phyloP scores from a whole-genome alignment of 2,797 vertebrate species.

The Pipistrellus pygmaeus region DNA sequence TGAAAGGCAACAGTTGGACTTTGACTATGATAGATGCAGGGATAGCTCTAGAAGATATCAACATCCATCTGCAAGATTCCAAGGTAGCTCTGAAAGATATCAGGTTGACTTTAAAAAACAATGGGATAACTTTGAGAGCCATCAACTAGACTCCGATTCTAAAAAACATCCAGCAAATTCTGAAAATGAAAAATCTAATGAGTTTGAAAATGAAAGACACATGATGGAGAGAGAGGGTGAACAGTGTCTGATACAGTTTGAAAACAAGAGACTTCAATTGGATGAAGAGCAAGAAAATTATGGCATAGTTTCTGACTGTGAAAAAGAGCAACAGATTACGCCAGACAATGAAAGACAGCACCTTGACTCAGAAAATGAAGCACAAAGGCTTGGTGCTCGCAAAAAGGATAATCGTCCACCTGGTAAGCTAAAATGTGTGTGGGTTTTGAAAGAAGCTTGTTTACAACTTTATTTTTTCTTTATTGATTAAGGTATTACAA shows the following conservation, averaged over 20 bases:
- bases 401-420: constrained; percentile 95
- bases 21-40: not conserved
- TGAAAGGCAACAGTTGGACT: constrained; percentile 49
- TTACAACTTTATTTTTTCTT: not conserved
- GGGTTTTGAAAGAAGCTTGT: fast-evolving
- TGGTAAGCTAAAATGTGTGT: constrained; percentile 86
- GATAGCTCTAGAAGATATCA: constrained; percentile 40
- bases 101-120: constrained; percentile 4
- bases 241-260: not conserved
- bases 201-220: constrained; percentile 40
- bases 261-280: constrained; percentile 27
- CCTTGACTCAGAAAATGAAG: constrained; percentile 54
- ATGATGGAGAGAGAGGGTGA: not conserved
- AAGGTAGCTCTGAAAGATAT: constrained; percentile 18
- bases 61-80: not conserved
- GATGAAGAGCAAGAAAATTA: not conserved
- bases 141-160: constrained; percentile 30
- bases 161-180: not conserved
- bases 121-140: not conserved
- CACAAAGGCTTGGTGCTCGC: constrained; percentile 88
- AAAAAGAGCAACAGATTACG: not conserved
- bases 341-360: not conserved
- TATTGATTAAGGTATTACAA: not conserved
- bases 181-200: constrained; percentile 51
- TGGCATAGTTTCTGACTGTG: not conserved